Base-by-base conservation (phyloP, 1,140 invertebrate genomes). In the Thaumetopoea pityocampa region DNA sequence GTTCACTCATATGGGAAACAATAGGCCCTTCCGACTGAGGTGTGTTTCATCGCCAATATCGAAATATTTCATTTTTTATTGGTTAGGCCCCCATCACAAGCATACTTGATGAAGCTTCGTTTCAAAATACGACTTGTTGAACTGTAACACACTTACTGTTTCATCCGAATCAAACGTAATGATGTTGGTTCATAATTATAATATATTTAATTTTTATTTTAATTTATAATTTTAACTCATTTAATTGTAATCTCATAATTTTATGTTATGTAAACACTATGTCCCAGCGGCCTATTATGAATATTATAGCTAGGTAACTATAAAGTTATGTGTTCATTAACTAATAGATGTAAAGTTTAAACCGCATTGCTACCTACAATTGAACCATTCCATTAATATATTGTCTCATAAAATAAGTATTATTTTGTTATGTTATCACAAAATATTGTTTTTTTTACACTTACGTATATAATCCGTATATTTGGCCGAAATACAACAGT, bases 331-430 rank as follows among this genome's bases (percentile, higher is more conserved):
- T 76, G 71, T 79, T 76, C 67, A 68, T 54, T 56, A 50, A n/a
- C n/a, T 26, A 48, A 54, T 60, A 42, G 57, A 49, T 37, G 34
- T 60, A 47, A 44, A 66, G 52, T 56, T 45, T 33, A 59, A 57
- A 64, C 45, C 48, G 27, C 54, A 49, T 51, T 72, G 72, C 67
- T 76, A 74, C 44, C 34, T 35, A 40, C 54, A 68, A 74, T 47
- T 45, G 36, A 72, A 73, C 59, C 74, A 81, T 77, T 77, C 77
- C 74, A 81, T 71, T 64, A 71, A 52, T 48, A 52, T 47, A 54
- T 47, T 47, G 32, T 37, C 36, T 52, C 33, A 35, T 48, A 33
- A 27, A 32, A 58, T 67, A 59, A 50, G 46, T 53, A 51, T 55
- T 50, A 48, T 40, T 42, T 42, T 51, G 24, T 52, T 48, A 46